Evolutionary conservation across 1,140 invertebrate genomes (phyloP).

Genomic region (Brevipalpus yothersi): DNA sequence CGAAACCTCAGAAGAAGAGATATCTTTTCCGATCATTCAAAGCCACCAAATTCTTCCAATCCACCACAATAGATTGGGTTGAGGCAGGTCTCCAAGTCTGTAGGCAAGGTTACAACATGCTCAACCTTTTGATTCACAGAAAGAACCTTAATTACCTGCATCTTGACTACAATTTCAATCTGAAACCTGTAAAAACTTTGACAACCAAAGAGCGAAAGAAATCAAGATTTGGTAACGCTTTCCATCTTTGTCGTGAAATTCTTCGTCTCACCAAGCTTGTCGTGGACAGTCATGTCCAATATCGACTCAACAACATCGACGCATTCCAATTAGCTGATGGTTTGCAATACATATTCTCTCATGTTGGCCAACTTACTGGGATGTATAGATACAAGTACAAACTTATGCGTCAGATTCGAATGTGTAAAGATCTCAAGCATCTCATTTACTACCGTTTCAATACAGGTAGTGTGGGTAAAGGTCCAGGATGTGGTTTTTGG

Average conservation of each 20-base stretch:
- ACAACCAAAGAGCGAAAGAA: constrained; percentile 99
- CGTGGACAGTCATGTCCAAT: constrained; percentile 97
- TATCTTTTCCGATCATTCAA: constrained; percentile 96
- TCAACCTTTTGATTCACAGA: constrained; percentile 92
- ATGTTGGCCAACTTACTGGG: constrained; percentile 95
- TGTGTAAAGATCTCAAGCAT: constrained; percentile 99
- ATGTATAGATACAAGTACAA: constrained; percentile 99
- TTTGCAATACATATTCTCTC: constrained; percentile 97
- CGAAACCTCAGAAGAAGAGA: constrained; percentile 95
- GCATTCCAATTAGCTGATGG: constrained; percentile 96
- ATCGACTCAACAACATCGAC: constrained; percentile 94
- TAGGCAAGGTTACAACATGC: constrained; percentile 97
- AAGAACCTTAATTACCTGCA: constrained; percentile 99
- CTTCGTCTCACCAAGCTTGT: constrained; percentile 88
- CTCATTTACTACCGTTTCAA: constrained; percentile 98
- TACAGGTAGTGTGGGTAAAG: constrained; percentile 92
- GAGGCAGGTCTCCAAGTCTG: constrained; percentile 90
- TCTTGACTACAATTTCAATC: constrained; percentile 98
- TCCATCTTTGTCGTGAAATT: constrained; percentile 96
- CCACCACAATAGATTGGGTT: constrained; percentile 96
- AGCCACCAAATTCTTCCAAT: constrained; percentile 99
- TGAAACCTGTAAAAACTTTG: constrained; percentile 96
- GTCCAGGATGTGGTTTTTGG: constrained; percentile 97
- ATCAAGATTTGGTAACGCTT: constrained; percentile 96
- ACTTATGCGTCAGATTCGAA: constrained; percentile 94